Evolutionary conservation across 2,888 invertebrate genomes (phyloP).

Genomic region (Drosophila sordidula): DNA sequence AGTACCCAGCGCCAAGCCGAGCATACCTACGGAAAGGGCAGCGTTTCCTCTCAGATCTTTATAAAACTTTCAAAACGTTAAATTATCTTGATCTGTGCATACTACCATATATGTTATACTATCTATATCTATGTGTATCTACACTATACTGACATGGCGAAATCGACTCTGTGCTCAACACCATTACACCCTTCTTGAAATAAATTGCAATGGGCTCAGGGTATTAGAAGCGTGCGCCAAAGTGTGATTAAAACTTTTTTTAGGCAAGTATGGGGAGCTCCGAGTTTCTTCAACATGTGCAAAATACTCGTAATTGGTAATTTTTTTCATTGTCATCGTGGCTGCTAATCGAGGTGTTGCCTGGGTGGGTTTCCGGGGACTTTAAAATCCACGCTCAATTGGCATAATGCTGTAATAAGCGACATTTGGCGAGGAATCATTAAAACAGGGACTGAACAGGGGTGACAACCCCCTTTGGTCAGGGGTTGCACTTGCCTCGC

Average conservation of each 20-base stretch:
- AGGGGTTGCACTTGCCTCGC: slow-evolving; percentile 48
- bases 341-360: slow-evolving; percentile 61
- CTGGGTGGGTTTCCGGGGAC: slow-evolving; percentile 8
- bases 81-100: too few species aligned
- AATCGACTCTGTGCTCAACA: not conserved
- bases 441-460: slow-evolving; percentile 18
- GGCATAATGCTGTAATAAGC: slow-evolving; percentile 76
- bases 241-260: slow-evolving; percentile 79
- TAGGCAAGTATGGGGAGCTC: not conserved
- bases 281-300: slow-evolving; percentile 34
- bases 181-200: not conserved
- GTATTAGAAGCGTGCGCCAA: slow-evolving; percentile 59
- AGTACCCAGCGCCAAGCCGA: not conserved
- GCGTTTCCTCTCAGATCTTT: too few species aligned
- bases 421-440: slow-evolving; percentile 46
- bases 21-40: too few species aligned
- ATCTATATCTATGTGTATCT: too few species aligned
- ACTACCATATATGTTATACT: too few species aligned
- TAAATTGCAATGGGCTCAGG: not conserved
- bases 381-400: slow-evolving; percentile 71
- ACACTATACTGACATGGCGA: too few species aligned
- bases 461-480: slow-evolving; percentile 13
- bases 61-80: too few species aligned
- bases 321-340: slow-evolving; percentile 46
- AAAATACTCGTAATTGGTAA: slow-evolving; percentile 57